phyloP scores from a whole-genome alignment of 2,113 vertebrate genomes.

The Stercorarius parasiticus region DNA sequence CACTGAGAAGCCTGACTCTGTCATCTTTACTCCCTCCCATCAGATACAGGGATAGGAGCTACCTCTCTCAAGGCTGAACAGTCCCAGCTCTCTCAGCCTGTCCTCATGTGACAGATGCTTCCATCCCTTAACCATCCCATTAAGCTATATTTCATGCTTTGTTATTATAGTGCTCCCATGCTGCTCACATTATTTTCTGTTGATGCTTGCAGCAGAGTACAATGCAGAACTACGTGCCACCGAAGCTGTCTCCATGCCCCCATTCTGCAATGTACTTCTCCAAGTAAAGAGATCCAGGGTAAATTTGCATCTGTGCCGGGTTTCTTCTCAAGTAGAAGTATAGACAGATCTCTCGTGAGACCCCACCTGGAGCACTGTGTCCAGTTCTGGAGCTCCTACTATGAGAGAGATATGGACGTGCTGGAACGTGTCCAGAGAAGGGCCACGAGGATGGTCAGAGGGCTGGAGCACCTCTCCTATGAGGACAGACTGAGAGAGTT shows the following conservation, averaged over 20 bases:
- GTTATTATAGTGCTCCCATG: neutral
- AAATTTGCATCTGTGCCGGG: neutral
- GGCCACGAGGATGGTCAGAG: too few species aligned
- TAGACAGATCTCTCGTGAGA: too few species aligned
- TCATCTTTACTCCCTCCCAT: rapidly evolving
- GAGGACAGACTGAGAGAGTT: too few species aligned
- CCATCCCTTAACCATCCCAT: neutral
- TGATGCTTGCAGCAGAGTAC: neutral
- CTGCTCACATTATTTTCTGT: neutral
- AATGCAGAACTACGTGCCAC: neutral
- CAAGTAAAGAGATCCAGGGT: neutral
- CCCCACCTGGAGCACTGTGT: too few species aligned
- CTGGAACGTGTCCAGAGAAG: too few species aligned
- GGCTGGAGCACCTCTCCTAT: too few species aligned
- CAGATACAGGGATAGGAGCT: neutral
- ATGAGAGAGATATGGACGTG: too few species aligned
- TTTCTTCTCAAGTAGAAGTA: neutral
- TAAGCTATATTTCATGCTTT: rapidly evolving
- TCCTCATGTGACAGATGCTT: rapidly evolving
- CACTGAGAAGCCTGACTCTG: neutral
- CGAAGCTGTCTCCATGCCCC: neutral
- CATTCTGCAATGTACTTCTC: neutral
- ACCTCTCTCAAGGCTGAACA: neutral
- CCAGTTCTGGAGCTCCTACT: too few species aligned
- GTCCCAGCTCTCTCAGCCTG: neutral